Conservation (phyloP, 1,140 invertebrate genomes). For the Zaprionus taronus region DNA sequence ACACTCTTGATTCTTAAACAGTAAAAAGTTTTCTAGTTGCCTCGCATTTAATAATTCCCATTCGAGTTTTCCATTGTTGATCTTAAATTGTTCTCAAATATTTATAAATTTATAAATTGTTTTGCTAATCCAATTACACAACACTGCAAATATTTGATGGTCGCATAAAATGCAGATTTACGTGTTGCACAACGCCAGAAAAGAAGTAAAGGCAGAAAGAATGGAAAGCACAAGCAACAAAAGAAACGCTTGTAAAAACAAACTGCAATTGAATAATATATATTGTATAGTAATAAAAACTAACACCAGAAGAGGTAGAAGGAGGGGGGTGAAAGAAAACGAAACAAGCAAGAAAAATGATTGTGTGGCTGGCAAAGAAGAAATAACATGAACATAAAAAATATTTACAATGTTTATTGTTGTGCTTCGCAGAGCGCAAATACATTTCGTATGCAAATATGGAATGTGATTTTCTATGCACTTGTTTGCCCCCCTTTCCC, state of each 20-base stretch:
- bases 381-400: conserved; percentile 34
- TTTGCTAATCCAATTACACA: conserved; percentile 36
- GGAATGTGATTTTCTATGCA: conserved; percentile 74
- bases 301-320: conserved; percentile 46
- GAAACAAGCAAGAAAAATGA: conserved; percentile 50
- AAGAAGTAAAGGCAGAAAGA: background rate
- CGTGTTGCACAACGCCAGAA: background rate
- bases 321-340: conserved; percentile 9
- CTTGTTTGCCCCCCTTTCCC: conserved; percentile 15
- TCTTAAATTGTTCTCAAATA: conserved; percentile 12
- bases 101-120: no score
- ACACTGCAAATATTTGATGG: conserved; percentile 24
- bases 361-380: conserved; percentile 28
- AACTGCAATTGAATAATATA: conserved; percentile 66
- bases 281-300: conserved; percentile 73
- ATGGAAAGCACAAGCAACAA: conserved; percentile 10
- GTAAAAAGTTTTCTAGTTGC: no score
- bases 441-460: conserved; percentile 81
- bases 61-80: background rate
- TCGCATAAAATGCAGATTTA: conserved; percentile 26
- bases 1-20: no score
- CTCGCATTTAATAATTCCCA: background rate
- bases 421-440: conserved; percentile 78
- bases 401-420: conserved; percentile 81
- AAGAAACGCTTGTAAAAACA: conserved; percentile 24